These are phyloP conservation scores for Amaurobius ferox DNA, from an alignment of 2,888 invertebrate species.

Conservation along the genomic window DNA sequence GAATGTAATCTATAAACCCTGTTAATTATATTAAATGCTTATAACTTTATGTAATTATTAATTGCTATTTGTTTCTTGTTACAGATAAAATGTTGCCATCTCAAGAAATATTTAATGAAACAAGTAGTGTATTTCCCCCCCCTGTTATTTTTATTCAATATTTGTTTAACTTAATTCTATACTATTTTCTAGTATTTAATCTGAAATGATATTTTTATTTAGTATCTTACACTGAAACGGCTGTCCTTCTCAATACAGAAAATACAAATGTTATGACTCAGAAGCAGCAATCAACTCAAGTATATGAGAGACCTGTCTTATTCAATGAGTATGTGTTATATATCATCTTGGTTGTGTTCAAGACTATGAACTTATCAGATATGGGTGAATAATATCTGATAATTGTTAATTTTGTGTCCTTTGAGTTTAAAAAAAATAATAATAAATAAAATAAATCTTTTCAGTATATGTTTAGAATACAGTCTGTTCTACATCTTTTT, in stretches of 20 bases:
- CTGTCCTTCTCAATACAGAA: conserved; percentile 48
- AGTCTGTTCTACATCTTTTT: too few species aligned
- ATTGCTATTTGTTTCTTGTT: conserved; percentile 13
- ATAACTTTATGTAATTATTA: not conserved
- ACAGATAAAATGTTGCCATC: conserved; percentile 37
- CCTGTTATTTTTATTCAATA: not conserved
- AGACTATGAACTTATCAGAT: too few species aligned
- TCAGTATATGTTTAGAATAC: too few species aligned
- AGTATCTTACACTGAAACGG: conserved; percentile 37
- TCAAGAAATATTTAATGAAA: conserved; percentile 51
- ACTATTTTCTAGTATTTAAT: not conserved
- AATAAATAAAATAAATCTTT: too few species aligned
- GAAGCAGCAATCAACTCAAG: conserved; percentile 38
- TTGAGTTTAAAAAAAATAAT: too few species aligned
- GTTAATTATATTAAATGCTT: too few species aligned
- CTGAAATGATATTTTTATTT: not conserved
- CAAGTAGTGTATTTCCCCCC: conserved; percentile 44
- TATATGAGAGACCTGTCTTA: conserved; percentile 48
- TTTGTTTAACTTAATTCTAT: conserved; percentile 5
- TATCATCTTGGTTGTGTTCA: too few species aligned
- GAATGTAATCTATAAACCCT: too few species aligned
- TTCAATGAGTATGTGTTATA: conserved; percentile 53
- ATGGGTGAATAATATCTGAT: too few species aligned
- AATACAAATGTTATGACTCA: conserved; percentile 28
- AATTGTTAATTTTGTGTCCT: too few species aligned